Percentiles rank a stretch among this genome's conserved stretches.
phyloP scores from a whole-genome alignment of 2,888 invertebrate genomes.

The Thyatira batis region DNA sequence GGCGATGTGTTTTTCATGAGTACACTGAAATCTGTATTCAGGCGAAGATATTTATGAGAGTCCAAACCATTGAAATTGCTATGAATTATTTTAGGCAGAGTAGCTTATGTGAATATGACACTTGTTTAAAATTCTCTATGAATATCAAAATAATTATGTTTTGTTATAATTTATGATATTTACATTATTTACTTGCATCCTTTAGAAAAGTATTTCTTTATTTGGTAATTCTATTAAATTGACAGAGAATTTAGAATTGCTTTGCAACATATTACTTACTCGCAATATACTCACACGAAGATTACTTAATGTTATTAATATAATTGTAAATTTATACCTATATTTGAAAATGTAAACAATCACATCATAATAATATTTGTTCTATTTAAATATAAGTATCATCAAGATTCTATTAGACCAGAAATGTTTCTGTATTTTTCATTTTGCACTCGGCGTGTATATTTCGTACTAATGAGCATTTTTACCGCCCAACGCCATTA shows the following conservation, averaged over 20 bases:
- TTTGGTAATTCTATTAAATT: too few relatives aligned
- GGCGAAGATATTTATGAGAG: background rate
- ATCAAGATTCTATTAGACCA: background rate
- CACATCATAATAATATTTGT: too few relatives aligned
- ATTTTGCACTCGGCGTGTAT: background rate
- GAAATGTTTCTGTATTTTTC: background rate
- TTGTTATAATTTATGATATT: too few relatives aligned
- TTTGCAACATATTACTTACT: too few relatives aligned
- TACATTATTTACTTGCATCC: too few relatives aligned
- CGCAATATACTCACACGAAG: too few relatives aligned
- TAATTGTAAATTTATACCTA: too few relatives aligned
- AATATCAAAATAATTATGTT: too few relatives aligned
- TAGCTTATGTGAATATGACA: background rate
- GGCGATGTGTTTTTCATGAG: background rate
- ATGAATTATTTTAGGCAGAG: background rate
- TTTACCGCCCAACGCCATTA: background rate
- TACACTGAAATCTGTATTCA: background rate
- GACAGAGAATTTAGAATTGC: too few relatives aligned
- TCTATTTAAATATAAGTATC: background rate
- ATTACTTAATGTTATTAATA: too few relatives aligned
- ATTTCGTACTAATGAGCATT: background rate
- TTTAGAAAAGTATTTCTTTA: too few relatives aligned
- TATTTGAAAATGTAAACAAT: too few relatives aligned
- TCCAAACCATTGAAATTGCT: background rate
- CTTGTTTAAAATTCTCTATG: background rate